These are phyloP conservation scores for Oscheius sp. DNA, from an alignment of 2,888 invertebrate genomes.

Conservation along the genomic window DNA sequence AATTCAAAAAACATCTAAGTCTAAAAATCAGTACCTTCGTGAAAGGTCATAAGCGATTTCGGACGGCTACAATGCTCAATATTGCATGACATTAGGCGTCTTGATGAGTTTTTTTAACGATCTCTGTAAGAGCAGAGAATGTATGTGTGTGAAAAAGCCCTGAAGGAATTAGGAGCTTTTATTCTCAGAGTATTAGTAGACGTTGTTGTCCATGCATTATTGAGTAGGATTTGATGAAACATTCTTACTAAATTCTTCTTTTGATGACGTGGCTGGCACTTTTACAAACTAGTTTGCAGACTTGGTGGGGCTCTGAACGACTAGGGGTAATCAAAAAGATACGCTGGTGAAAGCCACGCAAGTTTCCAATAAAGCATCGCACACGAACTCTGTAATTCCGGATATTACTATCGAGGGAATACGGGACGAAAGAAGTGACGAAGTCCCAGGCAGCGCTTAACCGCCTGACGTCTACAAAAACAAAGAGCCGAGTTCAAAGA, in stretches of 20 bases:
- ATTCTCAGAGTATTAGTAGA: slow-evolving; percentile 6
- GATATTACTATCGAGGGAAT: slow-evolving; percentile 32
- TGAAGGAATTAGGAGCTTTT: slow-evolving; percentile 22
- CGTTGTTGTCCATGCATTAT: slow-evolving; percentile 24
- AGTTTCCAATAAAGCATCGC: slow-evolving; percentile 26
- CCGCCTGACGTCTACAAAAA: slow-evolving; percentile 17
- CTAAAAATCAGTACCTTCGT: no score
- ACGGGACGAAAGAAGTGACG: slow-evolving; percentile 20
- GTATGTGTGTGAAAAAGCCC: no score
- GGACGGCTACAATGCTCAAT: not conserved
- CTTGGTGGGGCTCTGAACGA: not conserved
- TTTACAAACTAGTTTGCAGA: slow-evolving; percentile 19
- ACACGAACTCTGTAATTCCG: slow-evolving; percentile 31
- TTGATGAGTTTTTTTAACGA: slow-evolving; percentile 5
- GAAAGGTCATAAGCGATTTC: not conserved
- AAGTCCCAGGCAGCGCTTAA: not conserved
- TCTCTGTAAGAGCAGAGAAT: not conserved
- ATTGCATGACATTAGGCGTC: not conserved
- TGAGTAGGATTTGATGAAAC: slow-evolving; percentile 25
- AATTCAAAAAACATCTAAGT: no score
- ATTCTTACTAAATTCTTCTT: not conserved
- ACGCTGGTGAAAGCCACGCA: slow-evolving; percentile 18
- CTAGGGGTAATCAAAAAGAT: slow-evolving; percentile 10
- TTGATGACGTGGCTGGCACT: slow-evolving; percentile 2
- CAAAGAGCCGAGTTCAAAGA: not conserved